Conservation (phyloP, 2,113 vertebrate species). For the Muntiacus muntjak region DNA sequence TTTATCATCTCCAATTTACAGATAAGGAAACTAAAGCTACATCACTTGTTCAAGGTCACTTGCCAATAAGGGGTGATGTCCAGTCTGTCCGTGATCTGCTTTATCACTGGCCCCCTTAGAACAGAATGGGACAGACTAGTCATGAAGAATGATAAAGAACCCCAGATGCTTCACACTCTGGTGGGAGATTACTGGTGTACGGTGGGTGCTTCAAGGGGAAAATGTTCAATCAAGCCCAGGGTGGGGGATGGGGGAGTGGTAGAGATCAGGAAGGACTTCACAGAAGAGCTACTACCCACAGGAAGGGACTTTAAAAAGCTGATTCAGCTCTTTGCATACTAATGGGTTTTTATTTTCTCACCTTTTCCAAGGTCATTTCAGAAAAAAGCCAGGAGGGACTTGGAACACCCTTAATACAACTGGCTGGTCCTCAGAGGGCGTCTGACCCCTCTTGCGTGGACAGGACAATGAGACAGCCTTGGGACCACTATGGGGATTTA, state of each 20-base stretch:
- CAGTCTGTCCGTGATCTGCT: not conserved
- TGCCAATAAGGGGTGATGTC: not conserved
- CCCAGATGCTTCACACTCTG: not conserved
- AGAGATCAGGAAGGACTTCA: not conserved
- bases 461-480: not conserved
- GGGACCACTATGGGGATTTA: not conserved
- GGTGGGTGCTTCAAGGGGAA: not conserved
- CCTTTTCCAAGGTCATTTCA: not conserved
- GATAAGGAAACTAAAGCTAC: not conserved
- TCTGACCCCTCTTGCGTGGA: not conserved
- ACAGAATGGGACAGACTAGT: not conserved
- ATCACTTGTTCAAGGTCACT: not conserved
- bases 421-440: not conserved
- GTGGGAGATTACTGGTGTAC: not conserved
- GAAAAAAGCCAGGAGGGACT: not conserved
- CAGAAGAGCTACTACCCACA: not conserved
- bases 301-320: not conserved
- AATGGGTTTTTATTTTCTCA: not conserved
- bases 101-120: not conserved
- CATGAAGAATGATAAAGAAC: too few relatives aligned
- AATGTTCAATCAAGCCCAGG: not conserved
- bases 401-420: not conserved
- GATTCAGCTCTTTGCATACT: not conserved
- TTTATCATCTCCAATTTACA: not conserved
- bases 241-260: accelerated